These are phyloP conservation scores for Lagocephalus sceleratus DNA, from an alignment of 2,797 vertebrate genomes.

Conservation along the genomic window DNA sequence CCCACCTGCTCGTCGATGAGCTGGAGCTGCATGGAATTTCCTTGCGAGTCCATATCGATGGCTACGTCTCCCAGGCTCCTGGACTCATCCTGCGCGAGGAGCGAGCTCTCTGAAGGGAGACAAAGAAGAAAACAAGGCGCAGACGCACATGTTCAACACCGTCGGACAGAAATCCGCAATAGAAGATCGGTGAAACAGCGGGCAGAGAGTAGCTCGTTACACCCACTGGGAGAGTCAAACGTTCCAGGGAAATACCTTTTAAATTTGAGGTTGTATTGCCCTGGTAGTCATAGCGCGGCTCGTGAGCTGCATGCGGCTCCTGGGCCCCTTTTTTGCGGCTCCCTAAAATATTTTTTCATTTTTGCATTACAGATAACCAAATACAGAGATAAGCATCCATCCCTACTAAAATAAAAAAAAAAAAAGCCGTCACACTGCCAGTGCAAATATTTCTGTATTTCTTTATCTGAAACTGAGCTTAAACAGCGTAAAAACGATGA, in stretches of 20 bases:
- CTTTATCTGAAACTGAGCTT: background rate
- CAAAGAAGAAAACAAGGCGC: slow-evolving; percentile 25
- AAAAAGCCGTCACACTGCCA: slow-evolving; percentile 51
- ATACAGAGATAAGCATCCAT: slow-evolving; percentile 67
- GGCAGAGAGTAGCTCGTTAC: slow-evolving; percentile 56
- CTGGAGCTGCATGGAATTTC: slow-evolving; percentile 86
- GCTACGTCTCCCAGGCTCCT: slow-evolving; percentile 82
- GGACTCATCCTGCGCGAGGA: slow-evolving; percentile 87
- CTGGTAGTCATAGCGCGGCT: slow-evolving; percentile 73
- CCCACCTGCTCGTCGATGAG: slow-evolving; percentile 91
- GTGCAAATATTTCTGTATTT: slow-evolving; percentile 27
- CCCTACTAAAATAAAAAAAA: slow-evolving; percentile 46
- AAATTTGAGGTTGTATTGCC: slow-evolving; percentile 75
- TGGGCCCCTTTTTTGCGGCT: slow-evolving; percentile 80
- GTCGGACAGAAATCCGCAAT: slow-evolving; percentile 22
- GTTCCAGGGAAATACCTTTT: slow-evolving; percentile 73
- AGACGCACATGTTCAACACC: slow-evolving; percentile 22
- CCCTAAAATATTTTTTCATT: slow-evolving; percentile 77
- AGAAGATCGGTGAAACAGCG: slow-evolving; percentile 53
- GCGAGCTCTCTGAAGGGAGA: slow-evolving; percentile 77
- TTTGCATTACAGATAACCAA: slow-evolving; percentile 72
- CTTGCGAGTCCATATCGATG: slow-evolving; percentile 86
- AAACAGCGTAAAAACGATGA: background rate
- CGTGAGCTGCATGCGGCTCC: slow-evolving; percentile 76
- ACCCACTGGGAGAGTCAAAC: slow-evolving; percentile 66